Percentiles rank a stretch among this genome's conserved stretches.
Conservation (phyloP, 2,797 vertebrate genomes). For the Acipenser transmontanus region DNA sequence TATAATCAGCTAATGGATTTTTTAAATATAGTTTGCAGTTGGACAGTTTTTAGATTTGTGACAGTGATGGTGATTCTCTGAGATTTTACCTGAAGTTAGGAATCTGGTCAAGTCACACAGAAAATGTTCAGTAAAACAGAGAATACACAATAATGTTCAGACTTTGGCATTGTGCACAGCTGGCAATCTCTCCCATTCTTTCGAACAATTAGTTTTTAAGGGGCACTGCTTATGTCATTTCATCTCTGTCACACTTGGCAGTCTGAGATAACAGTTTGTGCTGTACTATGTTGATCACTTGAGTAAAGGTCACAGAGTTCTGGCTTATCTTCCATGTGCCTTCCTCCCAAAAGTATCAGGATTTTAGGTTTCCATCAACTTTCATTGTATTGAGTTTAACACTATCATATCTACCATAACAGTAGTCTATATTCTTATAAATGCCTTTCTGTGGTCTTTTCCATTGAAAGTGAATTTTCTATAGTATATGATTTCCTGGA, state of each 20-base stretch:
- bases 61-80: too few species aligned
- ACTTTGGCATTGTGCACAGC: constrained; percentile 18
- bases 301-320: constrained; percentile 42
- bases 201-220: constrained; percentile 41
- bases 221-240: constrained; percentile 38
- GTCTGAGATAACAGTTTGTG: constrained; percentile 45
- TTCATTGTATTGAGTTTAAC: constrained; percentile 31
- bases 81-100: too few species aligned
- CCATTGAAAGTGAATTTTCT: too few species aligned
- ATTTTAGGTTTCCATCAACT: constrained; percentile 45
- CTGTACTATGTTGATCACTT: constrained; percentile 42
- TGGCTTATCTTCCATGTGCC: constrained; percentile 43
- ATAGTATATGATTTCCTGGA: too few species aligned
- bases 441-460: not conserved
- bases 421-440: not conserved
- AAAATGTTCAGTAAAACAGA: too few species aligned
- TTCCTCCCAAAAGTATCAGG: constrained; percentile 31
- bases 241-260: constrained; percentile 32
- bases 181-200: constrained; percentile 25
- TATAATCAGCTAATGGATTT: too few species aligned
- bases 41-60: too few species aligned
- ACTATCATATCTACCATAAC: constrained; percentile 16
- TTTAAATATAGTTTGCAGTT: too few species aligned
- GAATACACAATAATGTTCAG: too few species aligned
- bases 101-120: too few species aligned